These are phyloP conservation scores for Piprites chloris DNA, from an alignment of 2,113 vertebrate genomes.

Conservation along the genomic window DNA sequence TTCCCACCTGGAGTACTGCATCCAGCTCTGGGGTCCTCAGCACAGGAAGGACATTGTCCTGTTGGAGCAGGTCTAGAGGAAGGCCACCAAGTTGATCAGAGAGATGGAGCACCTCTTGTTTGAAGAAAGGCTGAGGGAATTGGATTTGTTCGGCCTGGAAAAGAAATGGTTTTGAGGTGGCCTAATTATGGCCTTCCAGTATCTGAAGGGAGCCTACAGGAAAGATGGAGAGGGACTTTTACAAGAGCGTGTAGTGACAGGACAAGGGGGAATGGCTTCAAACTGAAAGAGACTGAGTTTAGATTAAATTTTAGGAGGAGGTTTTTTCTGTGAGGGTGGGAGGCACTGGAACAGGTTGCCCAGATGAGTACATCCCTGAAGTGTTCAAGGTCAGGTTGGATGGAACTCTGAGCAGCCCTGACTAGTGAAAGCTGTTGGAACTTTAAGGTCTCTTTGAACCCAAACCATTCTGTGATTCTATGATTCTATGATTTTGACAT, in stretches of 20 bases:
- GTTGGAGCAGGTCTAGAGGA: not conserved
- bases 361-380: not conserved
- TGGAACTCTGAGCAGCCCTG: not conserved
- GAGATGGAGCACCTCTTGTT: not conserved
- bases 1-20: fast-evolving
- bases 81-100: not conserved
- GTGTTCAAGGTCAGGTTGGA: not conserved
- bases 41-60: not conserved
- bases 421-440: not conserved
- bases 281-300: not conserved
- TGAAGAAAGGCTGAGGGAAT: not conserved
- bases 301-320: not conserved
- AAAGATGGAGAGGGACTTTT: not conserved
- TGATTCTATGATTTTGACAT: not conserved
- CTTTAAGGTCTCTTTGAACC: not conserved
- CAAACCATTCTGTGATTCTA: not conserved
- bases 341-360: not conserved
- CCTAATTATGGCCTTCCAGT: not conserved
- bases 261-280: not conserved
- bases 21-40: not conserved
- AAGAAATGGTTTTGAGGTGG: fast-evolving
- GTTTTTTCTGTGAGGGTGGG: not conserved
- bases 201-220: not conserved
- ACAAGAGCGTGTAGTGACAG: not conserved
- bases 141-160: not conserved